Evolutionary conservation across 2,888 invertebrate genomes (phyloP).

Genomic region (Temnothorax ravouxi): DNA sequence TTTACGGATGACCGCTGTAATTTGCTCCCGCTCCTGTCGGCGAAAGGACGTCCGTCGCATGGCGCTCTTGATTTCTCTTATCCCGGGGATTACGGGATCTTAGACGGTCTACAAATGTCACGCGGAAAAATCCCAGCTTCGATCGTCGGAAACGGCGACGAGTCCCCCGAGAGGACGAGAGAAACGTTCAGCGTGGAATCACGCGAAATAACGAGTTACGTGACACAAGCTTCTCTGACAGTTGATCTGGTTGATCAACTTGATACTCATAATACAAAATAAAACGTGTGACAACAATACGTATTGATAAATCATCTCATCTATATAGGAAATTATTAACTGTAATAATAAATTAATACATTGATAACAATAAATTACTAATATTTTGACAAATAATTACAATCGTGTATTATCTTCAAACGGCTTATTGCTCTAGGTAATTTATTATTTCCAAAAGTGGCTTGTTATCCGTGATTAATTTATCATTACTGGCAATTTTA

Average conservation of each 20-base stretch:
- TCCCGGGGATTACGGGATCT: constrained; percentile 31
- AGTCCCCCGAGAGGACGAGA: not conserved
- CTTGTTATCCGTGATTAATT: constrained; percentile 1
- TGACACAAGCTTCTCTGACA: not conserved
- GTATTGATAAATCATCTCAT: constrained; percentile 21
- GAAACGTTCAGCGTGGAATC: not conserved
- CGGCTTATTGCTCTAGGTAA: not conserved
- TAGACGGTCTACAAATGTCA: not conserved
- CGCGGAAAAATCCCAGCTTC: constrained; percentile 33
- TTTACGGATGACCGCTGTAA: constrained; percentile 17
- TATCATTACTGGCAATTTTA: not conserved
- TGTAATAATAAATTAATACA: not conserved
- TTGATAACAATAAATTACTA: constrained; percentile 9
- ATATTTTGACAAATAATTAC: constrained; percentile 24
- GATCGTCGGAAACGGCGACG: not conserved
- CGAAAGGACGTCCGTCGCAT: not conserved
- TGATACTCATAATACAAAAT: not conserved
- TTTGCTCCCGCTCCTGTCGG: constrained; percentile 17
- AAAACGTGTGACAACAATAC: not conserved
- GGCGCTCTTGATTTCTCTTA: constrained; percentile 40
- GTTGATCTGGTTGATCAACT: not conserved
- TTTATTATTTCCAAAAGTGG: constrained; percentile 21
- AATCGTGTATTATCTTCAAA: not conserved
- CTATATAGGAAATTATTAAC: not conserved
- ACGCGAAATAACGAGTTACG: not conserved